Evolutionary conservation across 2,888 invertebrate genomes (phyloP).

Genomic region (Pheosia gnoma): DNA sequence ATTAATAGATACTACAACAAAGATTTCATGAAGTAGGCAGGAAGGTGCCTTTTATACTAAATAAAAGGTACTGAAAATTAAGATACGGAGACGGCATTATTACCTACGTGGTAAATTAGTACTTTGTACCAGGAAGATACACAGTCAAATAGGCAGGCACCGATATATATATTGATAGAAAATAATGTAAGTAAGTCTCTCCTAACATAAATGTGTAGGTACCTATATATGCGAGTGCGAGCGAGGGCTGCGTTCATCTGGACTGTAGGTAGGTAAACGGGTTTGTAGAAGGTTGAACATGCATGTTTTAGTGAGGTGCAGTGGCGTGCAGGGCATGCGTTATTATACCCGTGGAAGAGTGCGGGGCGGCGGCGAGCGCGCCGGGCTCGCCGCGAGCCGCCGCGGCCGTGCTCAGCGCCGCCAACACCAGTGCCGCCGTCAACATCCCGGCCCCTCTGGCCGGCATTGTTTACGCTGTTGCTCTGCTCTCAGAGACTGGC

Average conservation of each 20-base stretch:
- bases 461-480: constrained; percentile 7
- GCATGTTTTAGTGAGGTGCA: background rate
- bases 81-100: no score
- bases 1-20: no score
- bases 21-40: no score
- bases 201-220: background rate
- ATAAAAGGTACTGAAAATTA: no score
- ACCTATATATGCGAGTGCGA: background rate
- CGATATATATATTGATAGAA: no score
- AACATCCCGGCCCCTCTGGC: constrained; percentile 19
- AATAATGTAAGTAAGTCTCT: background rate
- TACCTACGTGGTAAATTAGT: no score
- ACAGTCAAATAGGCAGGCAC: no score
- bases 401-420: constrained; percentile 21
- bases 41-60: no score
- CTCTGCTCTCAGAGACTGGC: background rate
- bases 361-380: constrained; percentile 3
- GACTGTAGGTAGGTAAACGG: background rate
- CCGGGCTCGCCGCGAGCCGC: constrained; percentile 9
- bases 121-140: no score
- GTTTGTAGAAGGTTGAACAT: background rate
- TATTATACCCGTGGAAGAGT: constrained; percentile 11
- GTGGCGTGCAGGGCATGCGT: constrained; percentile 6
- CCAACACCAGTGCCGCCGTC: constrained; percentile 27
- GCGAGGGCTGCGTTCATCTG: background rate